phyloP scores from a whole-genome alignment of 2,888 invertebrate genomes.

The Balanococcus diminutus region DNA sequence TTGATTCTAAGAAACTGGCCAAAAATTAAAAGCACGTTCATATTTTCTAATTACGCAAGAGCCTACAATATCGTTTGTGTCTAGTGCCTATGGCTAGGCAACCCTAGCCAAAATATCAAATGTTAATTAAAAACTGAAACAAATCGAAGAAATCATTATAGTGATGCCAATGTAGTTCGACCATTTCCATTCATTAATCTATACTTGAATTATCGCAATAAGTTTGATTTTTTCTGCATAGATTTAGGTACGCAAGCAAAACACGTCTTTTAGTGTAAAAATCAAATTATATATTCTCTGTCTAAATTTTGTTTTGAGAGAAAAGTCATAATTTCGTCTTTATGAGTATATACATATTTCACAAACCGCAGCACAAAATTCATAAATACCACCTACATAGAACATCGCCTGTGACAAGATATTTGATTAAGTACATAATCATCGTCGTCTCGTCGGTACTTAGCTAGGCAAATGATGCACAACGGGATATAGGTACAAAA shows the following conservation, averaged over 20 bases:
- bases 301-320: not conserved
- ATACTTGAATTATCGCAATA: too few species aligned
- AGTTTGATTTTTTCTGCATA: not conserved
- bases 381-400: not conserved
- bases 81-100: not conserved
- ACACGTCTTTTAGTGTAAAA: not conserved
- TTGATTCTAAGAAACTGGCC: not conserved
- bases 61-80: not conserved
- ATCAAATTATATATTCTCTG: not conserved
- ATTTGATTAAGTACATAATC: not conserved
- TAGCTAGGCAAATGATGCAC: not conserved
- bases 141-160: not conserved
- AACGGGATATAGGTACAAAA: too few species aligned
- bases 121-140: not conserved
- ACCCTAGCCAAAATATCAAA: not conserved
- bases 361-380: not conserved
- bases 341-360: not conserved
- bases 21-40: not conserved
- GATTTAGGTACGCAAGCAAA: not conserved
- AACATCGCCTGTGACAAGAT: not conserved
- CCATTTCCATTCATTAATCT: not conserved
- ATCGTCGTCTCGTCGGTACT: not conserved
- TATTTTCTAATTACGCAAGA: conserved; percentile 8
- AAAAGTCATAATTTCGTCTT: not conserved
- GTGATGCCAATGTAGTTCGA: not conserved